Evolutionary conservation across 2,113 vertebrate species (phyloP).

Genomic region (Lophotis ruficrista): DNA sequence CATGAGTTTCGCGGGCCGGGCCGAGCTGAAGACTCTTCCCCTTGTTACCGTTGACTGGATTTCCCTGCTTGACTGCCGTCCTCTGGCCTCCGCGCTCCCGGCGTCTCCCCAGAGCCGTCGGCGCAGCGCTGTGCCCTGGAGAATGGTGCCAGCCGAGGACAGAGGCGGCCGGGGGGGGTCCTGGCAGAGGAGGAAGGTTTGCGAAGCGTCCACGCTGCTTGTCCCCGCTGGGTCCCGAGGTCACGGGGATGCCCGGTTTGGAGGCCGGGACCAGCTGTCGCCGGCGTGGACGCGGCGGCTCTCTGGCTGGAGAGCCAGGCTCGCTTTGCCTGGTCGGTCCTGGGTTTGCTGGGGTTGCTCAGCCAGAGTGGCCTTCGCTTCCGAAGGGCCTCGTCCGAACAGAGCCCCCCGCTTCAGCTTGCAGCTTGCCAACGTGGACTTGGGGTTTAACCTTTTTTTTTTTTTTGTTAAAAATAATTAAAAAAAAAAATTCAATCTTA

Average conservation of each 20-base stretch:
- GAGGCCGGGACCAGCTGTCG: neutral
- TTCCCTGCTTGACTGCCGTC: constrained; percentile 3
- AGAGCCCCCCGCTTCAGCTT: neutral
- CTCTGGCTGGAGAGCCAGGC: neutral
- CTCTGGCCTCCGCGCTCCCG: neutral
- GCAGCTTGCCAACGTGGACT: neutral
- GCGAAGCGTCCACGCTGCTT: neutral
- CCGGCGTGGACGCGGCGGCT: neutral
- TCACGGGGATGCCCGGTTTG: neutral
- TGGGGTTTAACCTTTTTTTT: neutral
- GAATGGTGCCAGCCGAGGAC: neutral
- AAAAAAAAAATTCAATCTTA: neutral
- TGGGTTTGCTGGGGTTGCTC: neutral
- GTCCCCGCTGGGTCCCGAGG: neutral
- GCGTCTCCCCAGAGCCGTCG: neutral
- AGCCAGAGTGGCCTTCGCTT: neutral
- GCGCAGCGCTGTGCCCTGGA: neutral
- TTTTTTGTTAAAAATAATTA: neutral
- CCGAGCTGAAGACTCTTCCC: neutral
- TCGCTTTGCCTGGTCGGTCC: neutral
- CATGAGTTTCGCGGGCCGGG: constrained; percentile 44
- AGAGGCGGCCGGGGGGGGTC: neutral
- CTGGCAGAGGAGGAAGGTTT: neutral
- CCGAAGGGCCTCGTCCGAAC: neutral
- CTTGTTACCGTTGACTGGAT: neutral